Conservation (phyloP, 2,113 vertebrate genomes). For the Ibidorhyncha struthersii region DNA sequence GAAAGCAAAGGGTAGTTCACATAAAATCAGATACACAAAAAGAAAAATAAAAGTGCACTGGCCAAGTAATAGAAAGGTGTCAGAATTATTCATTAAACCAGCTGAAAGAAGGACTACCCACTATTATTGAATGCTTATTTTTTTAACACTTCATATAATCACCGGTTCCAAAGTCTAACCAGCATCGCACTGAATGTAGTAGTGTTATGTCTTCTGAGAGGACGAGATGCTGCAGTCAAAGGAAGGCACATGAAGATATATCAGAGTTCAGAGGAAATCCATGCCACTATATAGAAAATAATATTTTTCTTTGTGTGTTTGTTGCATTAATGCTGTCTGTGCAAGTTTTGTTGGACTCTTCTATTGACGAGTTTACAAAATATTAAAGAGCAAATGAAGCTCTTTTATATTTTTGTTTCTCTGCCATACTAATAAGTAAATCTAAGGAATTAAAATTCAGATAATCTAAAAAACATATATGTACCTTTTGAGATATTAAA, state of each 20-base stretch:
- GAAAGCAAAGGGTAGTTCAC: not conserved
- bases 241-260: not conserved
- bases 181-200: not conserved
- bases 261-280: not conserved
- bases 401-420: not conserved
- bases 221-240: not conserved
- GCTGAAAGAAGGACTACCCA: not conserved
- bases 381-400: not conserved
- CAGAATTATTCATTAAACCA: not conserved
- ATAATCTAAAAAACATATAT: not conserved
- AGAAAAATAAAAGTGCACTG: not conserved
- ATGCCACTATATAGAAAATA: not conserved
- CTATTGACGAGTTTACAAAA: not conserved
- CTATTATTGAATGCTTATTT: not conserved
- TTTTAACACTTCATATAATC: not conserved
- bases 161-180: not conserved
- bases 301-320: not conserved
- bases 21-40: not conserved
- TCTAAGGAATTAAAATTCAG: not conserved
- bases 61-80: not conserved
- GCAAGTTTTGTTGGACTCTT: not conserved
- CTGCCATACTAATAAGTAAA: not conserved
- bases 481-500: not conserved
- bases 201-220: not conserved
- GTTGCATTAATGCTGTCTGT: not conserved